These are phyloP conservation scores for Halichoerus grypus DNA, from an alignment of 2,113 vertebrate genomes.

Conservation along the genomic window DNA sequence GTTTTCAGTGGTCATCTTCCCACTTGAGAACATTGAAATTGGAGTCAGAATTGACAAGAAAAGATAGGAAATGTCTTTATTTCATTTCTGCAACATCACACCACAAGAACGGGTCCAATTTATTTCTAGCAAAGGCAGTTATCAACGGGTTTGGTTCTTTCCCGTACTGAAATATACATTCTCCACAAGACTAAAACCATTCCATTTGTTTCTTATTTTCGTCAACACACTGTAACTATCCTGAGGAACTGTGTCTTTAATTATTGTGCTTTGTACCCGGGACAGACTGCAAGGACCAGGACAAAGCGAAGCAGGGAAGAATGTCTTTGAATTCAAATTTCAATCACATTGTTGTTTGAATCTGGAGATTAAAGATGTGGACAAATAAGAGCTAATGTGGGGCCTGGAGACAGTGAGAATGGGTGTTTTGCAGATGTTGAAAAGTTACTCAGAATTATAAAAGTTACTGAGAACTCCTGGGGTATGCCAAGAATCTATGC, in stretches of 20 bases:
- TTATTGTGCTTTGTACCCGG: conserved; percentile 68
- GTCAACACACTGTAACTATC: conserved; percentile 69
- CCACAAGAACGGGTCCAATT: background rate
- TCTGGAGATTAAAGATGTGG: conserved; percentile 75
- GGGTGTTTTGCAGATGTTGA: conserved; percentile 70
- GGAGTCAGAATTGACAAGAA: background rate
- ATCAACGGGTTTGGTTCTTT: conserved; percentile 67
- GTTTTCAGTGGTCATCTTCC: background rate
- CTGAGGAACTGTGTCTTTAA: conserved; percentile 71
- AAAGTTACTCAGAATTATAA: conserved; percentile 4
- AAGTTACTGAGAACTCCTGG: conserved; percentile 20
- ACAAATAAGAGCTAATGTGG: conserved; percentile 65
- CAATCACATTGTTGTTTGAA: conserved; percentile 75
- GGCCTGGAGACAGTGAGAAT: conserved; percentile 18
- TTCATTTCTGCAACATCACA: conserved; percentile 53
- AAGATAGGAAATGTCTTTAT: conserved; percentile 53
- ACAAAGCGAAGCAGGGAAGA: conserved; percentile 51
- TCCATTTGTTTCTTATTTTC: conserved; percentile 77
- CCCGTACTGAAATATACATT: background rate
- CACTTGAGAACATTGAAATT: background rate
- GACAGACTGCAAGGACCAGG: conserved; percentile 62
- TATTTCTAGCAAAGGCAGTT: background rate
- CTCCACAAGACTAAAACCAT: conserved; percentile 11
- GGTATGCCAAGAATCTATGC: background rate
- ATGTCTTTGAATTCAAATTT: conserved; percentile 78